phyloP scores from a whole-genome alignment of 1,140 invertebrate species.

The Saxidomus purpurata region DNA sequence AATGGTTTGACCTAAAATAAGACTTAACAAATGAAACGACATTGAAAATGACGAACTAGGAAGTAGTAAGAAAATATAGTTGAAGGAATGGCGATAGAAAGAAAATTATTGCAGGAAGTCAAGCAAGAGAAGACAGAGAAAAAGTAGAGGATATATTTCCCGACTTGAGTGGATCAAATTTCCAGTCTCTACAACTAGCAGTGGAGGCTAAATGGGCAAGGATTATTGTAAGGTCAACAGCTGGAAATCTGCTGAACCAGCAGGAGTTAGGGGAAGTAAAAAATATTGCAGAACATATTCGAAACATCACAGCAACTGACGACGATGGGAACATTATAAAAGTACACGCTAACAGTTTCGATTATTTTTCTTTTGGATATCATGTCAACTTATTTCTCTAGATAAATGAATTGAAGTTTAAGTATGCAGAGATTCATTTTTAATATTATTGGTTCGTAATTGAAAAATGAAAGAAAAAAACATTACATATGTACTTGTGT shows the following conservation, averaged over 20 bases:
- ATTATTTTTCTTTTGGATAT: slow-evolving; percentile 8
- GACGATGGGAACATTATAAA: not conserved
- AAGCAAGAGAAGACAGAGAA: slow-evolving; percentile 18
- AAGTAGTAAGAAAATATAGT: too few species aligned
- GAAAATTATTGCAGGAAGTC: not conserved
- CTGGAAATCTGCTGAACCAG: slow-evolving; percentile 10
- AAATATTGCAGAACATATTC: not conserved
- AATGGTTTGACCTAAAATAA: too few species aligned
- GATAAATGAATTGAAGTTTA: too few species aligned
- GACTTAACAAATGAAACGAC: too few species aligned
- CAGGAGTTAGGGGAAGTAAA: not conserved
- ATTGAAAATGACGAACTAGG: too few species aligned
- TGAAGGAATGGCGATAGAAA: too few species aligned
- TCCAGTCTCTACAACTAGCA: not conserved
- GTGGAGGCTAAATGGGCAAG: not conserved
- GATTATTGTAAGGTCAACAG: slow-evolving; percentile 1
- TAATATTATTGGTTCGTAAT: too few species aligned
- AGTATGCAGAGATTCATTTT: too few species aligned
- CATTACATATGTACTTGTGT: too few species aligned
- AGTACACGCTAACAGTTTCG: not conserved
- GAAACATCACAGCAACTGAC: not conserved
- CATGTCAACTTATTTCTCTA: not conserved
- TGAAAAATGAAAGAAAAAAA: too few species aligned
- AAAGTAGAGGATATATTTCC: slow-evolving; percentile 15
- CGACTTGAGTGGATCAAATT: slow-evolving; percentile 15